Evolutionary conservation across 1,140 invertebrate species (phyloP).

Genomic region (Oncopeltus fasciatus): DNA sequence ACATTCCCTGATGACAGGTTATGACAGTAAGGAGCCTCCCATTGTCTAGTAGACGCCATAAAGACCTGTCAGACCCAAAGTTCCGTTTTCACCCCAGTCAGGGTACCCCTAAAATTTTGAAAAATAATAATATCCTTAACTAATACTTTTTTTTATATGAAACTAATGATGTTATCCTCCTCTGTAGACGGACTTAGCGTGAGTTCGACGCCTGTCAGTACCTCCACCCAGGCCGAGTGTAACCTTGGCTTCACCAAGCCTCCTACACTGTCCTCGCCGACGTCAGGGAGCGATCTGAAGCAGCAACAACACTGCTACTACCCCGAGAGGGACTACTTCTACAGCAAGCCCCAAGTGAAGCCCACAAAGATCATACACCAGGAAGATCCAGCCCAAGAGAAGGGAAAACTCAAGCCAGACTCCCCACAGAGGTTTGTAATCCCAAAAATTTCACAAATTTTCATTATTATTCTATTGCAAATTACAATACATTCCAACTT

Average conservation of each 20-base stretch:
- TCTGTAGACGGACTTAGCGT: background rate
- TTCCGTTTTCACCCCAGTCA: too few relatives aligned
- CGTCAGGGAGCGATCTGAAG: conserved; percentile 24
- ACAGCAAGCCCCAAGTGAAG: conserved; percentile 33
- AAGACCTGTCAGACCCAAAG: too few relatives aligned
- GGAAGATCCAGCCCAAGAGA: conserved; percentile 26
- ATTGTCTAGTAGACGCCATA: too few relatives aligned
- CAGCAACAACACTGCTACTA: conserved; percentile 27
- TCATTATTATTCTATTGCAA: too few relatives aligned
- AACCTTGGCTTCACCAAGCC: conserved; percentile 16
- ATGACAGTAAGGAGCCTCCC: too few relatives aligned
- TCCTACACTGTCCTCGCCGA: background rate
- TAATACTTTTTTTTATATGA: too few relatives aligned
- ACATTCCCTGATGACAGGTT: too few relatives aligned
- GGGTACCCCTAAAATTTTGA: too few relatives aligned
- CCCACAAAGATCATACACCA: conserved; percentile 37
- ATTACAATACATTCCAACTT: too few relatives aligned
- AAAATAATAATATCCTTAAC: too few relatives aligned
- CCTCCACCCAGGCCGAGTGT: background rate
- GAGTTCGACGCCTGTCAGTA: background rate
- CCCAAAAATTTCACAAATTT: too few relatives aligned
- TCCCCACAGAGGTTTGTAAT: conserved; percentile 9
- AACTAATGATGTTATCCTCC: background rate
- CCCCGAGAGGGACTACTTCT: conserved; percentile 22
- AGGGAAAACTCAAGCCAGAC: conserved; percentile 13